These are phyloP conservation scores for Hirtodrosophila confusa DNA, from an alignment of 2,888 invertebrate genomes.

Conservation along the genomic window DNA sequence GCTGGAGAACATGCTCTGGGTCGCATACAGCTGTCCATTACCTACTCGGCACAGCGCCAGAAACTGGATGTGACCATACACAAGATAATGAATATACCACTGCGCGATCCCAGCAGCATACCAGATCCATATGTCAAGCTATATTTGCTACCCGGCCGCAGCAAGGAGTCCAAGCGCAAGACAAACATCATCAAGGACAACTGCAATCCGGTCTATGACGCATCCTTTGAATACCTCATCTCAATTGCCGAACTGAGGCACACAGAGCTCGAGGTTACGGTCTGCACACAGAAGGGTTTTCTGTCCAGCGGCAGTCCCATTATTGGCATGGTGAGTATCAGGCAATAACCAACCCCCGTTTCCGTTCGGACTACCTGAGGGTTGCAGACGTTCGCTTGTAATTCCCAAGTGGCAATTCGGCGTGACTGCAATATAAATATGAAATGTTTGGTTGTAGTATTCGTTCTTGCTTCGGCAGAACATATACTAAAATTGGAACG, in stretches of 20 bases:
- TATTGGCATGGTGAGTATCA: constrained; percentile 89
- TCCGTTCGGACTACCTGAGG: not conserved
- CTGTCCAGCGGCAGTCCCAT: constrained; percentile 91
- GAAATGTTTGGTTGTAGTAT: fast-evolving
- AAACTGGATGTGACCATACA: constrained; percentile 93
- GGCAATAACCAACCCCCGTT: constrained; percentile 9
- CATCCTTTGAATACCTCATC: constrained; percentile 94
- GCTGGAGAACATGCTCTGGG: constrained; percentile 91
- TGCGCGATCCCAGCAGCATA: constrained; percentile 91
- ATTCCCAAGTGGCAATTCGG: constrained; percentile 61
- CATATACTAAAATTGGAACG: constrained; percentile 95
- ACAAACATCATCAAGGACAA: constrained; percentile 93
- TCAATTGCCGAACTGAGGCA: constrained; percentile 91
- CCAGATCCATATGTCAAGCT: constrained; percentile 96
- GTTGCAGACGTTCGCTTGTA: constrained; percentile 11
- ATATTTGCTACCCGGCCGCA: constrained; percentile 92
- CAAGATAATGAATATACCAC: constrained; percentile 93
- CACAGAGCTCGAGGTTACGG: constrained; percentile 92
- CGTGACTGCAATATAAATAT: constrained; percentile 22
- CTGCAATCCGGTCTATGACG: constrained; percentile 95
- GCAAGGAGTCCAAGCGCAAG: constrained; percentile 94
- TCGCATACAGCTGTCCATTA: constrained; percentile 92
- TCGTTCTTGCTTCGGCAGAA: constrained; percentile 91
- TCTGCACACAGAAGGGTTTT: constrained; percentile 94
- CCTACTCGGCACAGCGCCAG: constrained; percentile 93